Base-by-base conservation (phyloP, 2,888 invertebrate genomes). In the Esperia sulphurella region DNA sequence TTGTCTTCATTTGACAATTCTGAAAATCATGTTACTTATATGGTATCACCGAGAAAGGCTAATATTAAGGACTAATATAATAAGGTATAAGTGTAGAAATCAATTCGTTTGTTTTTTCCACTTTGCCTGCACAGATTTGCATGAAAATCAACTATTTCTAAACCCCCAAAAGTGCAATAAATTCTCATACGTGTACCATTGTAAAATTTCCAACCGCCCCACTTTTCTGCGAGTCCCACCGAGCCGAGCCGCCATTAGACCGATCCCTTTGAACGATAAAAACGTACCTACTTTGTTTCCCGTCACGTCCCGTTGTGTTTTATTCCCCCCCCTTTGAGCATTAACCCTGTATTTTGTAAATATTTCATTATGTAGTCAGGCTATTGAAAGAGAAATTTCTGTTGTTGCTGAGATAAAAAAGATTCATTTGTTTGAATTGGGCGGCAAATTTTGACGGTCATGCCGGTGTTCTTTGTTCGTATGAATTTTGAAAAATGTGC, bases 271-370 rank as follows among this genome's bases (percentile, higher is more conserved):
- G 63, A 68, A 59, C 76, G 79, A 84, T 85, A 83, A 83, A 81
- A 83, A 79, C 73, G 75, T 76, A 79, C 73, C 75, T 76, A 79
- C 77, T 83, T 84, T 83, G 81, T 83, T 81, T 75, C 66, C 69
- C 81, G 78, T 83, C 83, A 83, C 83, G 79, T 82, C 60, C 71
- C 70, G 69, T 79, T 79, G 79, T 81, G 84, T 84, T 84, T 83
- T 78, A 77, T 76, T 69, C 62, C 58, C 59, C 71, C 63, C 65
- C 79, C 75, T 79, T 77, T 69, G 57, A 75, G 65, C 73, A 74
- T 74, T 73, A 79, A 72, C 71, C 68, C 68, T 61, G 69, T 66
- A 71, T 79, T 75, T 75, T 71, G 76, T 75, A 79, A 79, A 80
- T 79, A 78, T 81, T 79, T 79, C 74, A 81, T 79, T 74, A 75